phyloP scores from a whole-genome alignment of 2,113 vertebrate genomes.

The Entelurus aequoreus region DNA sequence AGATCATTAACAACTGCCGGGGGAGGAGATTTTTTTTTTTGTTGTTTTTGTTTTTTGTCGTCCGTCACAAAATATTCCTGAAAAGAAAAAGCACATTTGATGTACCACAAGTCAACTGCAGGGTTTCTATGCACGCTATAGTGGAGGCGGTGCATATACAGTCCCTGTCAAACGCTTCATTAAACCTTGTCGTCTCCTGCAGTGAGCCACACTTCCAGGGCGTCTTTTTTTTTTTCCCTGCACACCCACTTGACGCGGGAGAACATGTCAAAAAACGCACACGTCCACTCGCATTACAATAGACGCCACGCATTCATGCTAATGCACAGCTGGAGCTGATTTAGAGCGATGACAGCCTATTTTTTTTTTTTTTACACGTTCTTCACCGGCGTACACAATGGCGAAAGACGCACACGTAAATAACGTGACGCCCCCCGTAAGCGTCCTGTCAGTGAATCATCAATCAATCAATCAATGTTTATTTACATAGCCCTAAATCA shows the following conservation, averaged over 20 bases:
- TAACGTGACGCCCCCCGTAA: not conserved
- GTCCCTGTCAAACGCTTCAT: constrained; percentile 35
- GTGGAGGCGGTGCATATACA: constrained; percentile 1
- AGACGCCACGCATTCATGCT: constrained; percentile 12
- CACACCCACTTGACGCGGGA: constrained; percentile 31
- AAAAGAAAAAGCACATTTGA: constrained; percentile 1
- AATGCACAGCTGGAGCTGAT: not conserved
- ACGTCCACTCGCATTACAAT: constrained; percentile 13
- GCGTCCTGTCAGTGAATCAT: constrained; percentile 8
- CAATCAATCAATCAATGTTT: too few species aligned
- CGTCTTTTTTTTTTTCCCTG: constrained; percentile 36
- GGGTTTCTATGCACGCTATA: not conserved
- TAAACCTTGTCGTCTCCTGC: constrained; percentile 38
- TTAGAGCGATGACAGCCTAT: constrained; percentile 8
- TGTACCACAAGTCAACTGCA: constrained; percentile 1
- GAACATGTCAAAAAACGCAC: constrained; percentile 25
- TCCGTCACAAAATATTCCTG: not conserved
- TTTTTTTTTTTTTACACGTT: not conserved
- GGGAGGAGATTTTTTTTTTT: not conserved
- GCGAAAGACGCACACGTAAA: not conserved
- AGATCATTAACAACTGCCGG: constrained; percentile 48
- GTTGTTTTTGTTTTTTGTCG: constrained; percentile 27
- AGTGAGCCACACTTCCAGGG: constrained; percentile 37
- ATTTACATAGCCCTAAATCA: too few species aligned
- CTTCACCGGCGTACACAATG: not conserved